These are phyloP conservation scores for Sminthurides bifidus DNA, from an alignment of 1,140 invertebrate genomes.

Conservation along the genomic window DNA sequence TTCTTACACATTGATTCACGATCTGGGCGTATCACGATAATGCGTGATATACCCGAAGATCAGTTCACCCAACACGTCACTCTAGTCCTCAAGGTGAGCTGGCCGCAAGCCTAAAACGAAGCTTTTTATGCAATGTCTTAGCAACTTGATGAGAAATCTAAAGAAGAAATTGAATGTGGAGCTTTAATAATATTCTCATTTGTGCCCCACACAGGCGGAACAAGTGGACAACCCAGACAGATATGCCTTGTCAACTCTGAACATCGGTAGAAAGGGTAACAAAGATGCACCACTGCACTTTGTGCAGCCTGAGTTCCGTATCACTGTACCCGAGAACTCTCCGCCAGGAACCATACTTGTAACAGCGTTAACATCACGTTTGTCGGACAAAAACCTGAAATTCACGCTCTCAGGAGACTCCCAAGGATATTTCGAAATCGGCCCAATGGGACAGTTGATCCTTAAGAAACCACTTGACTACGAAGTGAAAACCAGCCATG, in stretches of 20 bases:
- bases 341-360: slow-evolving; percentile 57
- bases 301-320: slow-evolving; percentile 56
- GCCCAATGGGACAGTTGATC: slow-evolving; percentile 64
- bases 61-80: slow-evolving; percentile 55
- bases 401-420: slow-evolving; percentile 52
- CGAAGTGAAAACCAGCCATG: slow-evolving; percentile 53
- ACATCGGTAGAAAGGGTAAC: slow-evolving; percentile 46
- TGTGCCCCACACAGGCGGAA: slow-evolving; percentile 62
- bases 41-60: slow-evolving; percentile 47
- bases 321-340: slow-evolving; percentile 61
- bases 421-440: slow-evolving; percentile 59
- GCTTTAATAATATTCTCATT: not conserved
- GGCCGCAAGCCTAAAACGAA: too few relatives aligned
- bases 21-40: slow-evolving; percentile 48
- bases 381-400: slow-evolving; percentile 41
- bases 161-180: not conserved
- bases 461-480: slow-evolving; percentile 65
- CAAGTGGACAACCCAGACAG: slow-evolving; percentile 78
- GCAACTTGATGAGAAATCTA: too few relatives aligned
- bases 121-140: too few relatives aligned
- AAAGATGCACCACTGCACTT: slow-evolving; percentile 49
- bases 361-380: slow-evolving; percentile 36
- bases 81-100: slow-evolving; percentile 52
- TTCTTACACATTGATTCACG: slow-evolving; percentile 47
- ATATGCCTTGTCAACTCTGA: slow-evolving; percentile 68